These are phyloP conservation scores for Drosophila kambysellisi DNA, from an alignment of 2,888 invertebrate species.

Conservation along the genomic window DNA sequence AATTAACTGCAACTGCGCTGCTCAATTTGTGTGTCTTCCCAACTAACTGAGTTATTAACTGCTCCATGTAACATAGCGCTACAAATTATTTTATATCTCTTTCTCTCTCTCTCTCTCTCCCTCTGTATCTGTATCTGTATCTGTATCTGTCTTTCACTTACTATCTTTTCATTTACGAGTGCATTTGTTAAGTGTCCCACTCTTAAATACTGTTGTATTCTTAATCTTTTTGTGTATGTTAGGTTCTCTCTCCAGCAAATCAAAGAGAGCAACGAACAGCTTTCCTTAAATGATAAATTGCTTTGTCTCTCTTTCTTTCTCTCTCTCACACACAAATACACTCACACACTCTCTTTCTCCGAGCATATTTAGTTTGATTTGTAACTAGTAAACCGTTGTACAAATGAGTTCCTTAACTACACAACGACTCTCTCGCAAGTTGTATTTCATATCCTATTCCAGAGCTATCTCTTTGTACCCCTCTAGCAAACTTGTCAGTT, in stretches of 20 bases:
- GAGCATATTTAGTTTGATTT: not conserved
- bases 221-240: not conserved
- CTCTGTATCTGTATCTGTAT: slow-evolving; percentile 4
- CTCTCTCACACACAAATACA: not conserved
- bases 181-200: slow-evolving; percentile 21
- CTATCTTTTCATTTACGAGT: slow-evolving; percentile 19
- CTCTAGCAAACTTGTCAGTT: not conserved
- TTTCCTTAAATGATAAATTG: not conserved
- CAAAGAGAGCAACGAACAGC: not conserved
- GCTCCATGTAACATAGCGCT: slow-evolving; percentile 49
- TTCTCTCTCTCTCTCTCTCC: slow-evolving; percentile 23
- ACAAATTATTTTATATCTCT: slow-evolving; percentile 12
- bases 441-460: not conserved
- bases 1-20: slow-evolving; percentile 42
- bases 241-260: slow-evolving; percentile 1
- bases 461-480: not conserved
- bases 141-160: slow-evolving; percentile 23
- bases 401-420: not conserved
- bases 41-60: slow-evolving; percentile 38
- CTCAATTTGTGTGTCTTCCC: slow-evolving; percentile 37
- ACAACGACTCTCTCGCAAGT: slow-evolving; percentile 1
- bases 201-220: slow-evolving; percentile 1
- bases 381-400: not conserved
- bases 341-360: not conserved
- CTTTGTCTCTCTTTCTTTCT: not conserved